phyloP scores from a whole-genome alignment of 2,113 vertebrate species.

The Ciconia boyciana region DNA sequence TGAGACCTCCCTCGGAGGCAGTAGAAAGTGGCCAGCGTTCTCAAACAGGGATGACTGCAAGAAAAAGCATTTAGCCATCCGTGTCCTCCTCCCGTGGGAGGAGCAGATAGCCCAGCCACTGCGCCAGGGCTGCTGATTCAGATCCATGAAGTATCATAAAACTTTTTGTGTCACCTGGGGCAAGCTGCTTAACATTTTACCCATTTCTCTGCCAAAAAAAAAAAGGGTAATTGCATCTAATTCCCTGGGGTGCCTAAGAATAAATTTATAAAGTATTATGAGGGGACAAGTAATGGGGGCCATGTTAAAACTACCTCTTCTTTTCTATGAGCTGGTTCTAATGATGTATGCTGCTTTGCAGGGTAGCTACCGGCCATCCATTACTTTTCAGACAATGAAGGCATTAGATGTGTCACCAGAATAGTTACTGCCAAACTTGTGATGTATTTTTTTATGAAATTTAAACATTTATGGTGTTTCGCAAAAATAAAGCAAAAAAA shows the following conservation, averaged over 20 bases:
- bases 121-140: neutral
- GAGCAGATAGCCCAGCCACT: neutral
- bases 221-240: neutral
- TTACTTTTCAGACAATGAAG: constrained; percentile 16
- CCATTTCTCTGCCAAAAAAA: neutral
- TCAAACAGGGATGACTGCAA: neutral
- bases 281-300: neutral
- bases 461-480: constrained; percentile 9
- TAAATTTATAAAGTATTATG: constrained; percentile 22
- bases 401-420: neutral
- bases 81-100: neutral
- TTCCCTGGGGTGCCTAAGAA: constrained; percentile 6
- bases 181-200: constrained; percentile 1
- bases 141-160: neutral
- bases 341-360: constrained; percentile 1
- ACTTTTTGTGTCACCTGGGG: neutral
- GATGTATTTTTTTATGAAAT: constrained; percentile 30
- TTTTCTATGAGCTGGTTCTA: neutral
- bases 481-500: neutral
- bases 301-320: neutral
- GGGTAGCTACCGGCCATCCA: neutral
- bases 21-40: neutral
- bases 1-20: neutral
- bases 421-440: neutral
- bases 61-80: neutral